These are phyloP conservation scores for Papilio dardanus DNA, from an alignment of 1,140 invertebrate species.

Conservation along the genomic window DNA sequence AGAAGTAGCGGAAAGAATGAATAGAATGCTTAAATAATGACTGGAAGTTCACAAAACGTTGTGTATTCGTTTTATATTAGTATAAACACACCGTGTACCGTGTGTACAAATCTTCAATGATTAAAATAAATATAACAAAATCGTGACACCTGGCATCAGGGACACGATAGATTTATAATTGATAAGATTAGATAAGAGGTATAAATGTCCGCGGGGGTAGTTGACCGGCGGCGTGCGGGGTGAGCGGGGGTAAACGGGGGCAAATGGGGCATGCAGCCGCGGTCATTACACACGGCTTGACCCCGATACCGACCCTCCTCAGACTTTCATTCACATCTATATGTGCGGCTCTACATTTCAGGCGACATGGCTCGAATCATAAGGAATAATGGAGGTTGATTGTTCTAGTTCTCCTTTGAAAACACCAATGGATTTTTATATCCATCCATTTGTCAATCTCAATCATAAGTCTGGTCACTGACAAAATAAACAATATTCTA, in stretches of 20 bases:
- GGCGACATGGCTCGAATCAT: not conserved
- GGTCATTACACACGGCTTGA: conserved; percentile 35
- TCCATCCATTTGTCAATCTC: no score
- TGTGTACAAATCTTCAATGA: not conserved
- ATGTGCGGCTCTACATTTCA: not conserved
- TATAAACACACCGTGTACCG: not conserved
- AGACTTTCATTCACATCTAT: conserved; percentile 28
- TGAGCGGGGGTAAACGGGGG: not conserved
- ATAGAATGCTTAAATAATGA: no score
- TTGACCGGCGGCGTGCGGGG: conserved; percentile 12
- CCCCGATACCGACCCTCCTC: conserved; percentile 22
- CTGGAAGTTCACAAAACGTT: not conserved
- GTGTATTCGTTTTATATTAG: not conserved
- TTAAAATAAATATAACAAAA: not conserved
- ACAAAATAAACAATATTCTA: no score
- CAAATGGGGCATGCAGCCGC: conserved; percentile 37
- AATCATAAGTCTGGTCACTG: no score
- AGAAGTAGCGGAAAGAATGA: no score
- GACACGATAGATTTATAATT: conserved; percentile 21
- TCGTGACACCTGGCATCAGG: not conserved
- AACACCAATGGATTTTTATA: no score
- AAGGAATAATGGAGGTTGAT: not conserved
- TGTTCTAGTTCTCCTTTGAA: not conserved
- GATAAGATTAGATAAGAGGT: conserved; percentile 39
- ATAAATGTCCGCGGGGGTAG: conserved; percentile 15